These are phyloP conservation scores for Trematomus bernacchii DNA, from an alignment of 2,797 vertebrate genomes.

Conservation along the genomic window DNA sequence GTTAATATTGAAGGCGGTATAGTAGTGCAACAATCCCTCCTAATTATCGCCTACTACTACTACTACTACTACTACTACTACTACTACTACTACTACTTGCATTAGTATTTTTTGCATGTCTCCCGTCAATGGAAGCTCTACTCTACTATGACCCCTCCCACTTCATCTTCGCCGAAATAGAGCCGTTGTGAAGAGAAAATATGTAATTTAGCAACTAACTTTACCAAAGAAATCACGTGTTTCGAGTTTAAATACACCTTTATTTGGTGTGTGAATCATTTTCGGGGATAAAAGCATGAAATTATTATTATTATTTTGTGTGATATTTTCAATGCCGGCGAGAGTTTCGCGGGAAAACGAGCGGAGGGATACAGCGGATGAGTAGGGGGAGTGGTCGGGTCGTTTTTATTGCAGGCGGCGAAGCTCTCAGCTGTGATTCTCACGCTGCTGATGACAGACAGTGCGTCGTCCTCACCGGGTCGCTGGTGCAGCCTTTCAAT, in stretches of 20 bases:
- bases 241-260: rapidly evolving
- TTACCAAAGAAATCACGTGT: rapidly evolving
- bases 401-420: slow-evolving; percentile 56
- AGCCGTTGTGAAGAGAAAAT: not conserved
- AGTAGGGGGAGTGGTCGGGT: slow-evolving; percentile 32
- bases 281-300: rapidly evolving
- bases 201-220: rapidly evolving
- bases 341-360: slow-evolving; percentile 68
- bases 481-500: slow-evolving; percentile 37
- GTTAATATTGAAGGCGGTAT: slow-evolving; percentile 15
- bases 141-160: slow-evolving; percentile 76
- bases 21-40: slow-evolving; percentile 21
- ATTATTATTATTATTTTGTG: not conserved
- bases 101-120: slow-evolving; percentile 60
- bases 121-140: slow-evolving; percentile 65
- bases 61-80: slow-evolving; percentile 31
- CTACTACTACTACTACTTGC: slow-evolving; percentile 31
- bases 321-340: not conserved
- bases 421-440: slow-evolving; percentile 71
- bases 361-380: slow-evolving; percentile 66
- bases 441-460: slow-evolving; percentile 59
- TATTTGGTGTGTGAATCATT: rapidly evolving
- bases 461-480: slow-evolving; percentile 20
- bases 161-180: slow-evolving; percentile 51
- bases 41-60: slow-evolving; percentile 53